Evolutionary conservation across 2,888 invertebrate species (phyloP).

Genomic region (Dysmachus trigonus): DNA sequence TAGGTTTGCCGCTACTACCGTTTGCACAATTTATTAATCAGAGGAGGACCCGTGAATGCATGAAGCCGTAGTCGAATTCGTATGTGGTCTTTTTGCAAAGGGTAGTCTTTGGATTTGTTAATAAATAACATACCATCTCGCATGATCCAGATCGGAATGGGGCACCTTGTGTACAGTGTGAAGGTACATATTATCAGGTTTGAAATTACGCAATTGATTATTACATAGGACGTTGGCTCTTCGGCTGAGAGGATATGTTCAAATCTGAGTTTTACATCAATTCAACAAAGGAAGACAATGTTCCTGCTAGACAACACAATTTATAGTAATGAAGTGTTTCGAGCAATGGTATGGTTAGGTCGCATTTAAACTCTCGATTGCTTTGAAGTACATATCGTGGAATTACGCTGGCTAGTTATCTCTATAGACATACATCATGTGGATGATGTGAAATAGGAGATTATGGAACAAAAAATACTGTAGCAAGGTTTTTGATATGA

Average conservation of each 20-base stretch:
- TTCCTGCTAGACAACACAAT: slow-evolving; percentile 1
- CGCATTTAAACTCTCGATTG: background rate
- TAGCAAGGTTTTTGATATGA: background rate
- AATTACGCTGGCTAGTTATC: background rate
- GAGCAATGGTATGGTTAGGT: background rate
- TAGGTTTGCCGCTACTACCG: background rate
- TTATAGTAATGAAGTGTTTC: slow-evolving; percentile 9
- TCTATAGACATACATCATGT: background rate
- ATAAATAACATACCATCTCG: background rate
- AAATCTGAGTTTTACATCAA: slow-evolving; percentile 12
- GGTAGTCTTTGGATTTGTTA: slow-evolving; percentile 25
- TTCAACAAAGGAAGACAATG: slow-evolving; percentile 2
- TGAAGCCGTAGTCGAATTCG: background rate
- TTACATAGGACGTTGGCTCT: slow-evolving; percentile 11
- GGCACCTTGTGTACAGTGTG: background rate
- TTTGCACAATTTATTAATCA: slow-evolving; percentile 9
- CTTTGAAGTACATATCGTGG: background rate
- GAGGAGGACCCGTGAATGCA: background rate
- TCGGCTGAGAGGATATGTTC: background rate
- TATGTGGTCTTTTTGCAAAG: background rate
- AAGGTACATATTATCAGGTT: background rate
- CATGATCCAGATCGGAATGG: background rate
- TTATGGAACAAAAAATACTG: background rate
- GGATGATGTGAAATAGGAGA: background rate
- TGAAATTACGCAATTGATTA: slow-evolving; percentile 32